A percentile compares a stretch with the other conserved stretches of the same genome.
These are phyloP conservation scores for Noctua janthina DNA, from an alignment of 2,888 invertebrate species.

Conservation along the genomic window DNA sequence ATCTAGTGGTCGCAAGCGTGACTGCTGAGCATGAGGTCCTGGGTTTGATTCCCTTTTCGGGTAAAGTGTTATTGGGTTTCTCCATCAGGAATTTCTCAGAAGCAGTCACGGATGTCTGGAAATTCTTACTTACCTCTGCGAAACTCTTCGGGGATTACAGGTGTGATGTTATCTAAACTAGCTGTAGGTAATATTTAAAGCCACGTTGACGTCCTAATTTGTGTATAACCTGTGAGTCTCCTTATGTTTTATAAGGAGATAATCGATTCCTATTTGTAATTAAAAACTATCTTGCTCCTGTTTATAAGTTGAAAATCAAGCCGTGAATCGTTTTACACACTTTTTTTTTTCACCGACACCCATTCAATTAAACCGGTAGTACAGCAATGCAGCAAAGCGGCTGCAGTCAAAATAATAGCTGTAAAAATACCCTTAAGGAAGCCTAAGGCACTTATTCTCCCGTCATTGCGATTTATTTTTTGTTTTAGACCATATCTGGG, in stretches of 20 bases:
- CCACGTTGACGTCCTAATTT: background rate
- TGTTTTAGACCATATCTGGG: too few species aligned
- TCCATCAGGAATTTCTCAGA: too few species aligned
- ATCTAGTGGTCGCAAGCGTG: too few species aligned
- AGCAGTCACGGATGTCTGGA: too few species aligned
- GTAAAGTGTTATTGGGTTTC: too few species aligned
- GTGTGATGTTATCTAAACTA: background rate
- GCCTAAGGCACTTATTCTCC: too few species aligned
- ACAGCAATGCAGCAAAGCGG: conserved; percentile 44
- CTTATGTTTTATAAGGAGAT: background rate
- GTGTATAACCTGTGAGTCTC: background rate
- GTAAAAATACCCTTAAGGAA: too few species aligned
- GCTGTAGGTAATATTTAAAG: background rate
- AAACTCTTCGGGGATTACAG: background rate
- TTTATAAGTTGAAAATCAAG: background rate
- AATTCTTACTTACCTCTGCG: too few species aligned
- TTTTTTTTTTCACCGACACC: background rate
- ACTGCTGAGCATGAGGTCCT: too few species aligned
- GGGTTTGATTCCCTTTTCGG: too few species aligned
- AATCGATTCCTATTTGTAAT: background rate
- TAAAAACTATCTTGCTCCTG: background rate
- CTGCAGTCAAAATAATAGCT: conserved; percentile 1
- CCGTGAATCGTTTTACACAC: background rate
- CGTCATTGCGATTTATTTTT: too few species aligned
- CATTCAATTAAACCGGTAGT: conserved; percentile 1